Evolutionary conservation across 2,113 vertebrate species (phyloP).

Genomic region (Pluvianellus socialis): DNA sequence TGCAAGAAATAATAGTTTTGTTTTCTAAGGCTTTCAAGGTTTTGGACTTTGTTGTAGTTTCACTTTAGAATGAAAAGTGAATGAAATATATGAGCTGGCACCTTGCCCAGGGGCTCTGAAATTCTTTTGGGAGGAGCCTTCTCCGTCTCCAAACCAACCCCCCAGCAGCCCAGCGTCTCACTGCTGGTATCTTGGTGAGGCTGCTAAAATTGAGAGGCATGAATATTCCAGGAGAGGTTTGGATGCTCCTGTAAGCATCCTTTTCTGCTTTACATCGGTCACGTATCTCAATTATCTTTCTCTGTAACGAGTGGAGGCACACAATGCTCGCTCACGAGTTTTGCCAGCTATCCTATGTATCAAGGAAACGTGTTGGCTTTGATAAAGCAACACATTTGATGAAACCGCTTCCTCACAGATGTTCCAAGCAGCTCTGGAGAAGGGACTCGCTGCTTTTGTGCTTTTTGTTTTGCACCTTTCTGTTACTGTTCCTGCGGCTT

Average conservation of each 20-base stretch:
- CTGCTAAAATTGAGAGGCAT: neutral
- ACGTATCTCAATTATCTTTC: fast-evolving
- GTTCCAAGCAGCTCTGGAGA: neutral
- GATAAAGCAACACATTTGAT: neutral
- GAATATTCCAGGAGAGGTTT: neutral
- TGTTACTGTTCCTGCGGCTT: neutral
- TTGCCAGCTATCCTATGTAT: neutral
- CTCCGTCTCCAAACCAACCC: neutral
- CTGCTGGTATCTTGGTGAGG: neutral
- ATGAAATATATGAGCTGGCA: neutral
- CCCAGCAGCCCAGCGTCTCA: neutral
- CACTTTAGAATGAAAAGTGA: neutral
- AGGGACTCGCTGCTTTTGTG: neutral
- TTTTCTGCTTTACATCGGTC: too few relatives aligned
- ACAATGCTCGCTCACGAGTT: neutral
- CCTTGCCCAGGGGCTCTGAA: neutral
- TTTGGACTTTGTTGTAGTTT: neutral
- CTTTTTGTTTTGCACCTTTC: neutral
- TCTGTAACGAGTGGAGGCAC: neutral
- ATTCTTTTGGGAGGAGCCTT: neutral
- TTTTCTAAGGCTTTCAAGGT: neutral
- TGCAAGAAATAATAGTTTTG: neutral
- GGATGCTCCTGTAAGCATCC: too few relatives aligned
- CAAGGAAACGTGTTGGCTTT: neutral
- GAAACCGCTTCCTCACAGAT: neutral